These are phyloP conservation scores for Phrynocephalus versicolor DNA, from an alignment of 2,113 vertebrate species.

Conservation along the genomic window DNA sequence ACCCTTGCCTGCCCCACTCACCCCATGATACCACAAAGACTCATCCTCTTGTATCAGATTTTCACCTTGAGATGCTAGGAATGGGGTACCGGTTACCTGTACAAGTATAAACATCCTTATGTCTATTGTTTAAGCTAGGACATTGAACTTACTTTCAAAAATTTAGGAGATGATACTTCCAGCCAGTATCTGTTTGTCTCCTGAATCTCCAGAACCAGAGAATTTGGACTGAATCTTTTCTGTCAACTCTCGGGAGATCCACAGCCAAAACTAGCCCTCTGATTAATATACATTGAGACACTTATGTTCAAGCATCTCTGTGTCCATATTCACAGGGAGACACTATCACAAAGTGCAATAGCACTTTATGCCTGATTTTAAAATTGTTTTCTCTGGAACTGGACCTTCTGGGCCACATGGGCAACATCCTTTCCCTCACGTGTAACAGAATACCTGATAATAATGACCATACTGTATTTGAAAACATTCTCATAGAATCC, in stretches of 20 bases:
- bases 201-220: too few species aligned
- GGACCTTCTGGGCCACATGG: background rate
- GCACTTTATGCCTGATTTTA: background rate
- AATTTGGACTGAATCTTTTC: background rate
- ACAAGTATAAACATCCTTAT: background rate
- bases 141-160: background rate
- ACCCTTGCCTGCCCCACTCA: too few species aligned
- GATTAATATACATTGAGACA: background rate
- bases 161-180: too few species aligned
- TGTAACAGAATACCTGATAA: background rate
- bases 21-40: too few species aligned
- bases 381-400: background rate
- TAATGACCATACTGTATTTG: background rate
- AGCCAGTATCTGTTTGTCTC: background rate
- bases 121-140: background rate
- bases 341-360: background rate
- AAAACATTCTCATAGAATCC: background rate
- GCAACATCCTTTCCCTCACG: background rate
- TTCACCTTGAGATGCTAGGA: too few species aligned
- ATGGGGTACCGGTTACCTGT: background rate
- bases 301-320: background rate
- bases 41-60: too few species aligned
- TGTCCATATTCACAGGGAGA: background rate
- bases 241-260: background rate
- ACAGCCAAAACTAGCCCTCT: background rate